Evolutionary conservation across 2,888 invertebrate genomes (phyloP).

Genomic region (Drosophila diplacantha): DNA sequence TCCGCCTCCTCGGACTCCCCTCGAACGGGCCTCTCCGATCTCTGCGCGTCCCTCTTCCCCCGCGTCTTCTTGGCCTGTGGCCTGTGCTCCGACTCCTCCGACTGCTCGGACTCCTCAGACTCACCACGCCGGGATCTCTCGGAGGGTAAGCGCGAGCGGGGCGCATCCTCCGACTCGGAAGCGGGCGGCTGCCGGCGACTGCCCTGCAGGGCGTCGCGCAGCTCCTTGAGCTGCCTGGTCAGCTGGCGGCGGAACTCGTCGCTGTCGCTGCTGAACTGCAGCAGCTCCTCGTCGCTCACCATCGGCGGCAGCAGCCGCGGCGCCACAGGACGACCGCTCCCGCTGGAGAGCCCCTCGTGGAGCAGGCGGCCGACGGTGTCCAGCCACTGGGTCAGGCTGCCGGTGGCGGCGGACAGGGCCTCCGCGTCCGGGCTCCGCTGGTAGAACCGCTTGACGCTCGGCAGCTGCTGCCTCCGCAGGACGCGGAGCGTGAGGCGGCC

Average conservation of each 20-base stretch:
- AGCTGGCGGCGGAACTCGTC: conserved; percentile 15
- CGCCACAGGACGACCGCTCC: conserved; percentile 9
- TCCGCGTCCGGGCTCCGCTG: not conserved
- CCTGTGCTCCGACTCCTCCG: not conserved
- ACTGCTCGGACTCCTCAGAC: not conserved
- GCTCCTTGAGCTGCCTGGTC: conserved; percentile 14
- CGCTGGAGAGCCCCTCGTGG: not conserved
- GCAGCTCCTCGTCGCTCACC: not conserved
- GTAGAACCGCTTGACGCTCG: not conserved
- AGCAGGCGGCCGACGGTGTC: conserved; percentile 4
- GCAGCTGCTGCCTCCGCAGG: not conserved
- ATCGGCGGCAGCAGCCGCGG: not conserved
- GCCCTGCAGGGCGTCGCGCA: conserved; percentile 4
- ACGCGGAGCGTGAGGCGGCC: not conserved
- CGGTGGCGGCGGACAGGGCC: not conserved
- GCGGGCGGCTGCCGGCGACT: not conserved
- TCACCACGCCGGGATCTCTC: not conserved
- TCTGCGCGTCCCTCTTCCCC: not conserved
- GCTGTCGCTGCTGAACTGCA: conserved; percentile 4
- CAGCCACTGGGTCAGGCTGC: not conserved
- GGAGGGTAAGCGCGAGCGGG: no score
- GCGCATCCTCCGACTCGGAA: not conserved
- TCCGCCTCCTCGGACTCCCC: not conserved
- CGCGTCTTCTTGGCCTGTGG: not conserved
- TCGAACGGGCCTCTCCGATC: not conserved